These are phyloP conservation scores for Atherinosoma microstoma DNA, from an alignment of 2,797 vertebrate genomes.

Conservation along the genomic window DNA sequence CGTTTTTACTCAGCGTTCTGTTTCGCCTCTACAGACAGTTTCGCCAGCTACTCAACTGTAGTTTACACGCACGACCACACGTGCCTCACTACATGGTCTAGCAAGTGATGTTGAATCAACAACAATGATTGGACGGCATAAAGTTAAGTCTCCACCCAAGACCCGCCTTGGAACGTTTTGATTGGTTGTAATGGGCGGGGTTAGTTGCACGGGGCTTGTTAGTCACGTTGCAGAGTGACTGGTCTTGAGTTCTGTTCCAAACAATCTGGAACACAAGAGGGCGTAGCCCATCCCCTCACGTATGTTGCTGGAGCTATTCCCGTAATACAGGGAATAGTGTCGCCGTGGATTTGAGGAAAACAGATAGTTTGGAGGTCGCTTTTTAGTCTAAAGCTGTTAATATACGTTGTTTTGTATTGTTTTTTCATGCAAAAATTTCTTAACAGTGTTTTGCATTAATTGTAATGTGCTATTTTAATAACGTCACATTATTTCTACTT, in stretches of 20 bases:
- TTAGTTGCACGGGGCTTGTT: conserved; percentile 66
- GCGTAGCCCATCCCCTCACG: conserved; percentile 18
- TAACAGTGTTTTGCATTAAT: no score
- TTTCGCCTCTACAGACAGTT: conserved; percentile 25
- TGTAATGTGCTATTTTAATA: not conserved
- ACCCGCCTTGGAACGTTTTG: not conserved
- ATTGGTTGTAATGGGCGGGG: conserved; percentile 66
- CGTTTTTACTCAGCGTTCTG: not conserved
- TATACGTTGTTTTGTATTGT: not conserved
- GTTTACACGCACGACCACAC: conserved; percentile 80
- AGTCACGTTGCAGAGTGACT: conserved; percentile 78
- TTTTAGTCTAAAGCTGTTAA: not conserved
- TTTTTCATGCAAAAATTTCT: not conserved
- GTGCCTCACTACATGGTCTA: conserved; percentile 58
- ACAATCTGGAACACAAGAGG: conserved; percentile 54
- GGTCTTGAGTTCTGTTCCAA: conserved; percentile 52
- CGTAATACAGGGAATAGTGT: not conserved
- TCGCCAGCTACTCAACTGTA: conserved; percentile 20
- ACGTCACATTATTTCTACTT: not conserved
- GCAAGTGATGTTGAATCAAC: not conserved
- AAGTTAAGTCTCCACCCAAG: not conserved
- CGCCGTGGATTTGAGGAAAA: not conserved
- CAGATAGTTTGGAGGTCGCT: not conserved
- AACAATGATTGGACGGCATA: conserved; percentile 56
- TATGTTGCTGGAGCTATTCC: not conserved